A percentile compares a stretch with the other conserved stretches of the same genome.
These are phyloP conservation scores for Brachypteracias leptosomus DNA, from an alignment of 2,113 vertebrate species.

Conservation along the genomic window DNA sequence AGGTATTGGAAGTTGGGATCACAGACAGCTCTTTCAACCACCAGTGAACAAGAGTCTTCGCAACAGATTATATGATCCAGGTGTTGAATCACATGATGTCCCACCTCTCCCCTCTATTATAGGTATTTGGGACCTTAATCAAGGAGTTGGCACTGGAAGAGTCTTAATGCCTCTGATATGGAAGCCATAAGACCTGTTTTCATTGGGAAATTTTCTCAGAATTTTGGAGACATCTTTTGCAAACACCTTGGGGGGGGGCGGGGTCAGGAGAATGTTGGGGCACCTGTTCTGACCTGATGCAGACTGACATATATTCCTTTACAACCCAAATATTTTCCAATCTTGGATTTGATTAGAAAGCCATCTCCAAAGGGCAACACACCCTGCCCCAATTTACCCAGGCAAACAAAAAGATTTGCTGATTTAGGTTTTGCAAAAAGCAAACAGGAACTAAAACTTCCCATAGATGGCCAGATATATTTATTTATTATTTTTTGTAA, in stretches of 20 bases:
- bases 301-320: not conserved
- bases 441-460: not conserved
- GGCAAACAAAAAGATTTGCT: not conserved
- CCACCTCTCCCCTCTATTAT: not conserved
- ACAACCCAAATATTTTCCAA: not conserved
- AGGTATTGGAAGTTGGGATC: not conserved
- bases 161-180: not conserved
- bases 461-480: not conserved
- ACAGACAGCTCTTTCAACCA: not conserved
- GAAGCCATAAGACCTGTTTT: not conserved
- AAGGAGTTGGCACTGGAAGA: not conserved
- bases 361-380: not conserved
- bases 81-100: not conserved
- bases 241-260: not conserved
- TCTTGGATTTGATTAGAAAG: not conserved
- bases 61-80: not conserved
- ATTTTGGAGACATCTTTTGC: not conserved
- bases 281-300: not conserved
- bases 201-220: not conserved
- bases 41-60: not conserved
- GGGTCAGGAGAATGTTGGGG: not conserved
- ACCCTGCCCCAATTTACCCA: not conserved
- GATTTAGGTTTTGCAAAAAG: not conserved
- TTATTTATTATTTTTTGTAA: not conserved
- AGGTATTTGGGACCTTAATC: not conserved